Evolutionary conservation across 92 coral and sea anemone species (phyloP).

Genomic region (Epizoanthus rinbou): DNA sequence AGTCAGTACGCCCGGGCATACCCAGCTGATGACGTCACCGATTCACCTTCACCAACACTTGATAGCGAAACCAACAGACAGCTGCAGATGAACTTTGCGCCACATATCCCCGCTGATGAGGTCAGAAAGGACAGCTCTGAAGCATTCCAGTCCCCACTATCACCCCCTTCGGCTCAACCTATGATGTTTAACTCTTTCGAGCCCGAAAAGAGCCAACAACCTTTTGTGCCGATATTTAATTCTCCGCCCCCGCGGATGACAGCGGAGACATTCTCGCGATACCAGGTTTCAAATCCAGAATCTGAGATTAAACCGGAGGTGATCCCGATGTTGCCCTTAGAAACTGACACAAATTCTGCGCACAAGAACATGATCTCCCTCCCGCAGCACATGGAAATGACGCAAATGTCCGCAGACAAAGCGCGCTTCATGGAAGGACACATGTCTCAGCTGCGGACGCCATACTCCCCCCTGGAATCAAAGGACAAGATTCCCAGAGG

Average conservation of each 20-base stretch:
- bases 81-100: not conserved
- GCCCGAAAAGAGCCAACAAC: not conserved
- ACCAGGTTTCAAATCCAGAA: conserved; percentile 46
- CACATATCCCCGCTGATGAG: not conserved
- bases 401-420: conserved; percentile 71
- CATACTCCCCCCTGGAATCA: conserved; percentile 56
- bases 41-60: not conserved
- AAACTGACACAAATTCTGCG: conserved; percentile 15
- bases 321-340: conserved; percentile 28
- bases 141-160: not conserved
- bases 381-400: conserved; percentile 52
- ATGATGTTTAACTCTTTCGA: not conserved
- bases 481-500: conserved; percentile 78
- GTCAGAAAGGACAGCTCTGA: conserved; percentile 4
- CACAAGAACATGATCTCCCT: conserved; percentile 14
- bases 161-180: not conserved
- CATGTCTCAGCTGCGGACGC: conserved; percentile 59
- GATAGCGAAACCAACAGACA: not conserved
- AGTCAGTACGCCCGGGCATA: conserved; percentile 7
- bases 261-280: conserved; percentile 49
- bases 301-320: conserved; percentile 47
- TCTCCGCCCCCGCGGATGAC: not conserved
- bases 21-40: conserved; percentile 16
- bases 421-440: conserved; percentile 78
- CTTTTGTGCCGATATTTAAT: not conserved